These are phyloP conservation scores for Sialia sialis DNA, from an alignment of 2,113 vertebrate species.

Conservation along the genomic window DNA sequence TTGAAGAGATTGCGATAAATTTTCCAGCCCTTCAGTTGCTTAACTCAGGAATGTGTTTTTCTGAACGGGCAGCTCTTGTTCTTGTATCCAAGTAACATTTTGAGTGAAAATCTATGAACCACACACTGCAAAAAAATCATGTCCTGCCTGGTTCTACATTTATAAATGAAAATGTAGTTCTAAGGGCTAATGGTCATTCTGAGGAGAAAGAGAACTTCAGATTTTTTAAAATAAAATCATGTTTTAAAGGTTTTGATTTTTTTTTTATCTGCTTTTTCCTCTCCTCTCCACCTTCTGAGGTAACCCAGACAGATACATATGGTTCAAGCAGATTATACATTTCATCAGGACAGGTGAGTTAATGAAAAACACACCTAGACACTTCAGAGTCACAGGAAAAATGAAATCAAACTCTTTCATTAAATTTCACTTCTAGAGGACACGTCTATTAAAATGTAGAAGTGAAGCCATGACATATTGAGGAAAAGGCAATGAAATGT, in stretches of 20 bases:
- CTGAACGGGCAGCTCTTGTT: not conserved
- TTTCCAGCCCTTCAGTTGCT: not conserved
- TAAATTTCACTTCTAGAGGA: conserved; percentile 44
- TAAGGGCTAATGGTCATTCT: not conserved
- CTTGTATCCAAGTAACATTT: not conserved
- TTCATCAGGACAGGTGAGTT: not conserved
- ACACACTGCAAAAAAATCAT: not conserved
- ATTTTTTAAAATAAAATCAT: not conserved
- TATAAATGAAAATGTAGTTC: not conserved
- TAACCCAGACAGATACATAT: not conserved
- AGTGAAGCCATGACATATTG: conserved; percentile 9
- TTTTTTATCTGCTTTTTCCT: not conserved
- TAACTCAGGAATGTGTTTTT: not conserved
- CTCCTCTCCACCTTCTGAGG: not conserved
- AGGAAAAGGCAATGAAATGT: conserved; percentile 32
- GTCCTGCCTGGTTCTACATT: not conserved
- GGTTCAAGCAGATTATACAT: not conserved
- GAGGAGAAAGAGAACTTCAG: not conserved
- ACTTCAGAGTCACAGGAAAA: not conserved
- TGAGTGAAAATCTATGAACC: not conserved
- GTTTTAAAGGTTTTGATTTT: not conserved
- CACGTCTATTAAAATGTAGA: conserved; percentile 30
- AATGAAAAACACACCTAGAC: not conserved
- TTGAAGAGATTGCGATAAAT: not conserved
- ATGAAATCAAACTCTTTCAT: conserved; percentile 11